Evolutionary conservation across 2,797 vertebrate species (phyloP).

Genomic region (Potorous gilbertii): DNA sequence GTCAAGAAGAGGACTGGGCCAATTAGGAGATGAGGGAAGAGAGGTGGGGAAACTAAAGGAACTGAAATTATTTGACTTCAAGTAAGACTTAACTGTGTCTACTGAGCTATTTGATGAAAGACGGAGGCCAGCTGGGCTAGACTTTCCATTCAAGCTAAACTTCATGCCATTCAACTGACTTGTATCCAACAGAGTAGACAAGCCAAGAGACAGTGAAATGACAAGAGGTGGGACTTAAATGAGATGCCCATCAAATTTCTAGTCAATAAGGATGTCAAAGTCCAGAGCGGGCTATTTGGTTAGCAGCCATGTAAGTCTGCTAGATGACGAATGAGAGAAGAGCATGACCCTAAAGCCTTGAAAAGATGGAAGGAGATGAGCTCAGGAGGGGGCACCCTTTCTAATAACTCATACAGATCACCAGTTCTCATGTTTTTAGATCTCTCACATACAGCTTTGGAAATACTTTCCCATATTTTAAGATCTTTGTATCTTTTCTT

Average conservation of each 20-base stretch:
- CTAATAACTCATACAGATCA: not conserved
- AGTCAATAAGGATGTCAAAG: not conserved
- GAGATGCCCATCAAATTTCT: not conserved
- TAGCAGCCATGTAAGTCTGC: not conserved
- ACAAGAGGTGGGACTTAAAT: not conserved
- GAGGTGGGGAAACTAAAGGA: slow-evolving; percentile 65
- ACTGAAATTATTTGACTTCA: slow-evolving; percentile 59
- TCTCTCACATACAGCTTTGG: not conserved
- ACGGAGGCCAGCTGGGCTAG: slow-evolving; percentile 71
- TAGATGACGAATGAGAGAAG: not conserved
- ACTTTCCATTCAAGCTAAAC: slow-evolving; percentile 30
- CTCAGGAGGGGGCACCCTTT: not conserved
- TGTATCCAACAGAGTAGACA: not conserved
- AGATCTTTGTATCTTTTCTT: not conserved
- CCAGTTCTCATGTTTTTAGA: not conserved
- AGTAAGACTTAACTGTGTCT: slow-evolving; percentile 59
- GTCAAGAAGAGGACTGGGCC: slow-evolving; percentile 30
- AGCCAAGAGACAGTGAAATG: slow-evolving; percentile 14
- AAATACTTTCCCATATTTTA: not conserved
- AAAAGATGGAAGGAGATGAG: not conserved
- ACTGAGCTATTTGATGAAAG: slow-evolving; percentile 60
- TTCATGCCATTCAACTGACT: not conserved
- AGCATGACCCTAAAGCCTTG: not conserved
- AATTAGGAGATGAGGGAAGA: slow-evolving; percentile 31
- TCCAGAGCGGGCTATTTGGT: not conserved